Percentiles rank a stretch among this genome's conserved stretches.
Evolutionary conservation across 2,888 invertebrate genomes (phyloP).

Genomic region (Parnassius apollo): DNA sequence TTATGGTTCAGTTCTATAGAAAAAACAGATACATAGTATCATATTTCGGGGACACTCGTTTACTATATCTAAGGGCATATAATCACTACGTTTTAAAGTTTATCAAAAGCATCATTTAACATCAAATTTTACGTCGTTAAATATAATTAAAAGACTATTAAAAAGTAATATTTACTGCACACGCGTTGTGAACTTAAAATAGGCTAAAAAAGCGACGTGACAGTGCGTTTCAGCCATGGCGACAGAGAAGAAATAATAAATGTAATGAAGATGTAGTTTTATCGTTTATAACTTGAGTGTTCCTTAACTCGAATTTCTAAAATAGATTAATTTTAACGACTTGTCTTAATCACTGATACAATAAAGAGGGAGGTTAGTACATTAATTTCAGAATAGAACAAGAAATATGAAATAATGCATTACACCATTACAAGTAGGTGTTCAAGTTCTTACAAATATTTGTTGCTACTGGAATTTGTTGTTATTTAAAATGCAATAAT

Average conservation of each 20-base stretch:
- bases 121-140: constrained; percentile 2
- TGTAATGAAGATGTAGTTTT: constrained; percentile 7
- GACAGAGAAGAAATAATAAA: background rate
- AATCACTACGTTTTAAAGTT: too few relatives aligned
- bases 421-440: too few relatives aligned
- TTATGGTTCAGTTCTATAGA: background rate
- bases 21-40: constrained; percentile 6
- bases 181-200: background rate
- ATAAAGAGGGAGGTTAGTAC: too few relatives aligned
- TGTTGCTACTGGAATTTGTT: too few relatives aligned
- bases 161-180: constrained; percentile 3
- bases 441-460: too few relatives aligned
- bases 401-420: too few relatives aligned
- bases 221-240: background rate
- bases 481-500: too few relatives aligned
- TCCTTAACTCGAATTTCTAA: background rate
- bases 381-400: too few relatives aligned
- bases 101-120: background rate
- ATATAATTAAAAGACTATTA: constrained; percentile 1
- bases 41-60: background rate
- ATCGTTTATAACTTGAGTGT: background rate
- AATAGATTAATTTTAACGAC: background rate
- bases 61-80: background rate
- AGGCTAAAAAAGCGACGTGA: background rate
- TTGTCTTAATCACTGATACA: too few relatives aligned